These are phyloP conservation scores for Thymelicus sylvestris DNA, from an alignment of 2,888 invertebrate genomes.

Conservation along the genomic window DNA sequence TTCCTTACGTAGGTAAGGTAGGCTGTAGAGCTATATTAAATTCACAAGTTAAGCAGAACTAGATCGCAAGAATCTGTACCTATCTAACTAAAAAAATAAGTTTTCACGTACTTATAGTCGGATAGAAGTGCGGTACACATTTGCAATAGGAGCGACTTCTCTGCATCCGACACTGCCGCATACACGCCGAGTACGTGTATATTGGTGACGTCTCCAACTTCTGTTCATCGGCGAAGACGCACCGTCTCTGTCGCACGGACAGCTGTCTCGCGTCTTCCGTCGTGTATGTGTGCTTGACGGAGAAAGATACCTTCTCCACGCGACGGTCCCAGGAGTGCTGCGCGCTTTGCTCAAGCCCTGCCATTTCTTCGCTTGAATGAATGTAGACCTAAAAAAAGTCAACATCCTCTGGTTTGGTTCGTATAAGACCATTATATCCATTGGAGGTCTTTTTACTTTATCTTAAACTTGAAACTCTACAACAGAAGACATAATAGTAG, in stretches of 20 bases:
- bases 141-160: slow-evolving; percentile 86
- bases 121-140: slow-evolving; percentile 90
- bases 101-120: slow-evolving; percentile 78
- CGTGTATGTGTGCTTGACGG: slow-evolving; percentile 91
- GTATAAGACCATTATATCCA: too few relatives aligned
- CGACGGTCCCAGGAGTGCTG: slow-evolving; percentile 88
- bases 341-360: slow-evolving; percentile 87
- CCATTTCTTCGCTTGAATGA: slow-evolving; percentile 88
- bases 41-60: too few relatives aligned
- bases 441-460: too few relatives aligned
- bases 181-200: slow-evolving; percentile 90
- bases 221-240: slow-evolving; percentile 89
- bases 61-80: too few relatives aligned
- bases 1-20: too few relatives aligned
- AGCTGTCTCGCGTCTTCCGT: slow-evolving; percentile 90
- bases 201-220: slow-evolving; percentile 84
- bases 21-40: too few relatives aligned
- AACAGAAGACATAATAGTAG: too few relatives aligned
- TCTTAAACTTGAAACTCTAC: too few relatives aligned
- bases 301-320: slow-evolving; percentile 86
- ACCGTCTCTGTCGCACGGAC: slow-evolving; percentile 87
- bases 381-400: slow-evolving; percentile 81
- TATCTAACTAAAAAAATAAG: neutral
- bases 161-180: slow-evolving; percentile 90
- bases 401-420: too few relatives aligned